phyloP scores from a whole-genome alignment of 2,113 vertebrate genomes.

The Phocoena sinus region DNA sequence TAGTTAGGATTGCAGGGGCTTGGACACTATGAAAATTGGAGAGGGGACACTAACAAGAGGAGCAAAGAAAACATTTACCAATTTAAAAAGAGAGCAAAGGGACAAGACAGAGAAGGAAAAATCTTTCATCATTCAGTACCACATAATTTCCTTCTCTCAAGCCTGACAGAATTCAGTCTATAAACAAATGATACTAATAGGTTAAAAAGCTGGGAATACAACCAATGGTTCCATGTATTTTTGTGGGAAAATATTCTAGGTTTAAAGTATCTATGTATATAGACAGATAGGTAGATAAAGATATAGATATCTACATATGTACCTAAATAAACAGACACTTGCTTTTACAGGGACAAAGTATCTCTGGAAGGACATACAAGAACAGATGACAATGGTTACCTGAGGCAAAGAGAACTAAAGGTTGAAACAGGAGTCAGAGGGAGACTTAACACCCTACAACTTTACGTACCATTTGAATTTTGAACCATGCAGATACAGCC shows the following conservation, averaged over 20 bases:
- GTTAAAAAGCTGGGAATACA: background rate
- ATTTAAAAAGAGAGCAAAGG: background rate
- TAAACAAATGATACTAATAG: background rate
- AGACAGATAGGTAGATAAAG: background rate
- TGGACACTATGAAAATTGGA: background rate
- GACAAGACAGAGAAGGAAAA: background rate
- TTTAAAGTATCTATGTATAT: conserved; percentile 2
- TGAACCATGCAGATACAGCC: background rate
- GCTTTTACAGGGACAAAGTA: background rate
- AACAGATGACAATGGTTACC: background rate
- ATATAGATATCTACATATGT: background rate
- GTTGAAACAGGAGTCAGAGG: background rate
- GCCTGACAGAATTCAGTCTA: background rate
- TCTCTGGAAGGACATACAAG: background rate
- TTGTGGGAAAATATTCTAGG: background rate
- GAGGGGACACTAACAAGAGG: background rate
- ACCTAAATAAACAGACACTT: background rate
- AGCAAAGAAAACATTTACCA: background rate
- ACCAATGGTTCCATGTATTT: background rate
- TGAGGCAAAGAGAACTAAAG: background rate
- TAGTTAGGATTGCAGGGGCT: background rate
- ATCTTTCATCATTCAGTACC: background rate
- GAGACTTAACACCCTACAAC: background rate
- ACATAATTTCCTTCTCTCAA: background rate
- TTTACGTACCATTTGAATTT: background rate